Percentiles rank a stretch among this genome's conserved stretches.
Evolutionary conservation across 2,797 vertebrate genomes (phyloP).

Genomic region (Molothrus ater): DNA sequence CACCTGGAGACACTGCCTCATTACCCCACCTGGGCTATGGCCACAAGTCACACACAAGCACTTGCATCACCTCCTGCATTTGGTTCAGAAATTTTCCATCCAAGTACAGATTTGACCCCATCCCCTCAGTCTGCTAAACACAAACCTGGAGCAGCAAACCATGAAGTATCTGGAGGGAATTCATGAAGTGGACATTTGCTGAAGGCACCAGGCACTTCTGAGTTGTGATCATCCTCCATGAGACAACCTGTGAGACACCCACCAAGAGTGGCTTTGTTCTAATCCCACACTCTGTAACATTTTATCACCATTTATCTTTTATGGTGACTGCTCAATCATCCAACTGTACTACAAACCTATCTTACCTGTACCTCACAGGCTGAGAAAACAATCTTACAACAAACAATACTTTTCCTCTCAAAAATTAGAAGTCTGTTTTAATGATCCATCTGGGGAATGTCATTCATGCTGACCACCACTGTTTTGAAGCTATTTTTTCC

Average conservation of each 20-base stretch:
- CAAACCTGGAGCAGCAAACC: not conserved
- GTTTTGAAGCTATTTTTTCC: not conserved
- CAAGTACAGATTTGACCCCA: not conserved
- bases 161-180: not conserved
- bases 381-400: not conserved
- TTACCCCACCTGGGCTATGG: not conserved
- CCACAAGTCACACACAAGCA: not conserved
- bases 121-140: not conserved
- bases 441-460: not conserved
- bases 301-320: not conserved
- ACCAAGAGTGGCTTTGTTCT: not conserved
- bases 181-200: not conserved
- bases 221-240: not conserved
- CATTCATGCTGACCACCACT: not conserved
- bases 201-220: not conserved
- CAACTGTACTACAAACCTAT: not conserved
- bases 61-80: not conserved
- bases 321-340: not conserved
- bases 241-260: not conserved
- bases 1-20: not conserved
- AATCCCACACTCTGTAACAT: not conserved
- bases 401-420: not conserved
- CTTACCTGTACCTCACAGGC: not conserved
- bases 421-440: not conserved
- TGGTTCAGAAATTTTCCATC: not conserved